A percentile compares a stretch with the other conserved stretches of the same genome.
Conservation (phyloP, 2,113 vertebrate genomes). For the Acrocephalus arundinaceus region DNA sequence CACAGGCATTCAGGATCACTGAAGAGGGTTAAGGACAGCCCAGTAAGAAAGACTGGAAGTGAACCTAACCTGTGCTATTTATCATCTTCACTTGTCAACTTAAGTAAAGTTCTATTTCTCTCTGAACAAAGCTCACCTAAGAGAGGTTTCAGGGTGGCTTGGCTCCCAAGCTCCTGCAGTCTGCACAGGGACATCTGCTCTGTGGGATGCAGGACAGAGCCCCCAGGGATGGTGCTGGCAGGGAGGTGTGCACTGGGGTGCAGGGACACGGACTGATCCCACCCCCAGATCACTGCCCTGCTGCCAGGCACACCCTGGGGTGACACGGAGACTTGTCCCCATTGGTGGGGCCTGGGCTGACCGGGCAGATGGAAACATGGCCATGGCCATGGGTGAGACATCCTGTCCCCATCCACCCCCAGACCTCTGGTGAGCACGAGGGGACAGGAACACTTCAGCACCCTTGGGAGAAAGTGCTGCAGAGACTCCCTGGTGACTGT, state of each 20-base stretch:
- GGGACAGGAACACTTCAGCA: background rate
- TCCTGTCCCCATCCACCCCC: background rate
- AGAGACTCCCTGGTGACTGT: background rate
- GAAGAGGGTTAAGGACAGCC: background rate
- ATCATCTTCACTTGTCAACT: background rate
- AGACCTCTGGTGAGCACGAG: background rate
- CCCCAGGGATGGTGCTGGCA: background rate
- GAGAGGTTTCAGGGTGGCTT: background rate
- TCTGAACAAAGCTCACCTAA: background rate
- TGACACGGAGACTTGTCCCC: rapidly evolving
- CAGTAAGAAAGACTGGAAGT: background rate
- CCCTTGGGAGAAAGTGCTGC: rapidly evolving
- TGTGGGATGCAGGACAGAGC: rapidly evolving
- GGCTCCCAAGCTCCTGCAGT: background rate
- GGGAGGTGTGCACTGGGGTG: rapidly evolving
- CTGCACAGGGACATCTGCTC: rapidly evolving
- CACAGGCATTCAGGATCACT: background rate
- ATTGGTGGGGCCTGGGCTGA: background rate
- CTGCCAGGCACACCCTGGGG: background rate
- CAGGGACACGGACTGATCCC: background rate
- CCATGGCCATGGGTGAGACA: rapidly evolving
- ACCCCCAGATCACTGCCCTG: background rate
- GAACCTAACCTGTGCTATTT: background rate
- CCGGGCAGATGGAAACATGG: rapidly evolving
- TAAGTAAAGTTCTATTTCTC: too few species aligned